Evolutionary conservation across 2,113 vertebrate genomes (phyloP), one percentile per base, ranked within the genome.

Genomic region (Cinclus cinclus): DNA sequence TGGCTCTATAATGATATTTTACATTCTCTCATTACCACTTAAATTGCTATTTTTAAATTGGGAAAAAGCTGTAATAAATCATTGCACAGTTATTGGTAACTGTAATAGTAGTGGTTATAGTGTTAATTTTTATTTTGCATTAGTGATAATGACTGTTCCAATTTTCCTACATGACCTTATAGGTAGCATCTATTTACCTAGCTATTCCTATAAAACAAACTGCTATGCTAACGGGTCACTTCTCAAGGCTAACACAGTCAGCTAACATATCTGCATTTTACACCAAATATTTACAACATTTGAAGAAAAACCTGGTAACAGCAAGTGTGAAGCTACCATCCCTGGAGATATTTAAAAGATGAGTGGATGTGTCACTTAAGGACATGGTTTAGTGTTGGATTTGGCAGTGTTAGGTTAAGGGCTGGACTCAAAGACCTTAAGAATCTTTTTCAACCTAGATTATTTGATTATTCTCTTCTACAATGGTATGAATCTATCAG

Each of bases 1-100:
- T 83, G 85, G 62, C 37, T 87, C 35, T 64, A 42, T 50, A 94
- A 87, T 84, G 31, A 73, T 90, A 76, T 70, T 95, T 89, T 76
- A 83, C 39, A 70, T 90, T 90, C 70, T 83, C 50, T 90, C 81
- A 95, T 92, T 91, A 90, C 49, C 46, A 90, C 77, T 83, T 69
- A 85, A 87, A 94, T 87, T 92, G 77, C 23, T 60, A 65, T 76
- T 80, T 92, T 95, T 70, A 85, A 71, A 92, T 37, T 79, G 50
- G 19, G 39, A 73, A 42, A 91, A 89, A 87, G 37, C 13, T 87
- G 28, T 50, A 83, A 85, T 78, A 95, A 92, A 91, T 80, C 44
- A 41, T 79, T 69, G 76, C 42, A 67, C 37, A 83, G 67, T 90
- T 92, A 90, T 20, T 1, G 0, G 58, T 87, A 93, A 82, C 62